Percentiles rank a stretch among this genome's conserved stretches.
Conservation (phyloP, 2,113 vertebrate species). For the Centrocercus urophasianus region DNA sequence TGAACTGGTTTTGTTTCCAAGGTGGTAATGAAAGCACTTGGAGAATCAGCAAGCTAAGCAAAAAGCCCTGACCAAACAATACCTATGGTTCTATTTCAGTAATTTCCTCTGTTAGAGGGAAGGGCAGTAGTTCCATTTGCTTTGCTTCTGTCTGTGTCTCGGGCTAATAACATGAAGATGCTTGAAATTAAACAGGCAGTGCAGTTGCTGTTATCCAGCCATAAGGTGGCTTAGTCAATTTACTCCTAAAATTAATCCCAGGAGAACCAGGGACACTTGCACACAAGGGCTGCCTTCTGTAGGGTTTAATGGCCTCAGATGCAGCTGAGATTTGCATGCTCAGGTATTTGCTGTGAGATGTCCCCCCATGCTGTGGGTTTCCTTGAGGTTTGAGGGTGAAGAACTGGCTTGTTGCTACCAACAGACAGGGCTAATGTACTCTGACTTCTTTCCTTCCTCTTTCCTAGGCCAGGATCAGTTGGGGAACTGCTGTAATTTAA, state of each 20-base stretch:
- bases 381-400: background rate
- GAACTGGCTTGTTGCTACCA: background rate
- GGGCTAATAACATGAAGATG: fast-evolving
- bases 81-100: background rate
- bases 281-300: fast-evolving
- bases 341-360: background rate
- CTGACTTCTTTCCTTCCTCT: background rate
- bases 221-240: background rate
- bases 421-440: background rate
- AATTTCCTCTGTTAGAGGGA: background rate
- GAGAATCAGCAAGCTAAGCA: background rate
- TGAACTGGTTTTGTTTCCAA: background rate
- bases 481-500: background rate
- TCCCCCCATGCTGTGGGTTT: background rate
- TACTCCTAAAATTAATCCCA: background rate
- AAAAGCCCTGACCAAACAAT: background rate
- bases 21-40: background rate
- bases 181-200: background rate
- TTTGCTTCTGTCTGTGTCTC: background rate
- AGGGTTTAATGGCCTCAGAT: background rate
- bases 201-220: background rate
- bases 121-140: background rate
- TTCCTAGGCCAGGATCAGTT: background rate
- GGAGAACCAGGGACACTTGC: background rate
- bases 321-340: background rate